Conservation (phyloP, 2,113 vertebrate species). For the Argyrosomus japonicus region DNA sequence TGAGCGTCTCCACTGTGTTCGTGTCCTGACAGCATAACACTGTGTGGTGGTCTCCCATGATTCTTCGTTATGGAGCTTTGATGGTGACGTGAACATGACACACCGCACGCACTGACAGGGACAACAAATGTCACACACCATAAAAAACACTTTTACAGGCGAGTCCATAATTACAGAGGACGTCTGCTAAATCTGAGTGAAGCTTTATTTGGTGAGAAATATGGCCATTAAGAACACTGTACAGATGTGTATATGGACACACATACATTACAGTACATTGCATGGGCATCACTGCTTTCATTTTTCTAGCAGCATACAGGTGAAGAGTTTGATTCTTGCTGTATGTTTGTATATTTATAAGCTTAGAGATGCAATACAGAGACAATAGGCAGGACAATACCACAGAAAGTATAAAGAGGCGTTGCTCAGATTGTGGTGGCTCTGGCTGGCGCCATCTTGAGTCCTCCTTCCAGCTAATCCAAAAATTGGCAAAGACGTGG, state of each 20-base stretch:
- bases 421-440: too few species aligned
- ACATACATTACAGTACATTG: too few species aligned
- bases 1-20: neutral
- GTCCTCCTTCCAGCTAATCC: too few species aligned
- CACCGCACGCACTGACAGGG: neutral
- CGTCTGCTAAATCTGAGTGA: neutral
- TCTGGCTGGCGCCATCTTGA: too few species aligned
- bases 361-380: too few species aligned
- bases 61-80: slow-evolving; percentile 20
- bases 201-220: neutral
- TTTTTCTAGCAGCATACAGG: too few species aligned
- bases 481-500: too few species aligned
- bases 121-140: neutral
- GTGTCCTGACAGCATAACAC: neutral
- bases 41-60: neutral
- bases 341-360: too few species aligned
- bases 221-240: neutral
- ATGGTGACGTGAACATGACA: slow-evolving; percentile 17
- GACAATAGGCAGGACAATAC: too few species aligned
- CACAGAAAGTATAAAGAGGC: too few species aligned
- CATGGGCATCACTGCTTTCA: too few species aligned
- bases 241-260: neutral
- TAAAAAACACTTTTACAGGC: neutral
- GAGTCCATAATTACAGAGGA: slow-evolving; percentile 30
- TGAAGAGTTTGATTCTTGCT: too few species aligned